Base-by-base conservation (phyloP, 53 echinoderm and acorn worm species). In the Paracentrotus lividus region DNA sequence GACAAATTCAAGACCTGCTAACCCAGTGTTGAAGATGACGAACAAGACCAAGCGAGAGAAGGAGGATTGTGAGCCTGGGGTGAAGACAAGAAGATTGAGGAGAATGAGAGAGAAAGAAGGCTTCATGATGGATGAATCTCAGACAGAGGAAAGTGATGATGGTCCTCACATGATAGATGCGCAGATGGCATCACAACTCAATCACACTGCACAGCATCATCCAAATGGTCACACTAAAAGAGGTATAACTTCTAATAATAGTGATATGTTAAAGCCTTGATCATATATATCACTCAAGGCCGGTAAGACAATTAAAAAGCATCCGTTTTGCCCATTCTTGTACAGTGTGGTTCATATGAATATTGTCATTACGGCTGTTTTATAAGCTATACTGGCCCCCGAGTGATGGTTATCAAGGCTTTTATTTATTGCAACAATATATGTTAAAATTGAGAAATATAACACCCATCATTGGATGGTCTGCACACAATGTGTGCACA, bases 51-150 rank as follows among this genome's bases (percentile, higher is more conserved):
- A 40, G 21, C 2, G 20, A 18, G 40, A 72, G 5, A 72, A 72
- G 40, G 72, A 72, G 40, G 72, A 72, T 72, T 40, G 20, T 36
- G 40, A 7, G 32, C 38, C 40, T 12, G 20, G 4, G 15, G 40
- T 72, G 15, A 18, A 40, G 32, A 36, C 4, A 7, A 72, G 38
- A 40, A 33, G 32, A 33, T 67, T 33, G 14, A 40, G 72, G 6
- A 72, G 72, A 69, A 15, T 69, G 69, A 69, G 29, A 72, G 40
- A 1, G 16, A 72, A 72, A 40, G 72, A 72, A 72, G 32, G 72
- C 40, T n/a, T n/a, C n/a, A 18, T 72, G 72, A 9, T 38, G 72
- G 40, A 72, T 18, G 20, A 20, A 21, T 72, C 72, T 40, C 40
- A 10, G 72, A 18, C 72, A 38, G 20, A 40, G 40, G 72, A 72